phyloP scores from a whole-genome alignment of 2,797 vertebrate species.

The Rhodeus uyekii region DNA sequence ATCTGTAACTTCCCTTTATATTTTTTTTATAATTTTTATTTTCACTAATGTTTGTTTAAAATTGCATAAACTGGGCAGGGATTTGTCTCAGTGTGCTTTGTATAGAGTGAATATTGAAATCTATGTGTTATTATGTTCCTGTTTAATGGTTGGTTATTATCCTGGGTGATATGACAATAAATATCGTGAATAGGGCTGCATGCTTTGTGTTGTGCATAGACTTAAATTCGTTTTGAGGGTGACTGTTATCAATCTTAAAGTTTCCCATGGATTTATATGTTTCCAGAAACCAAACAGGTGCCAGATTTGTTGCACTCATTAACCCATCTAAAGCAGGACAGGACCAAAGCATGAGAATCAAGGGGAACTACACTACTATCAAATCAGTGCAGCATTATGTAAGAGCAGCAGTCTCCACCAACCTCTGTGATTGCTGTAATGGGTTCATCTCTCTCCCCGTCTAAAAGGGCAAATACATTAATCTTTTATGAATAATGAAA shows the following conservation, averaged over 20 bases:
- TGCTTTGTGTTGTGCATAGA: neutral
- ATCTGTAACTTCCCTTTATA: neutral
- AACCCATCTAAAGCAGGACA: neutral
- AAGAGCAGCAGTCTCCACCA: slow-evolving; percentile 9
- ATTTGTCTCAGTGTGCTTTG: neutral
- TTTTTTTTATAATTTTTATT: neutral
- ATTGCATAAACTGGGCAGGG: neutral
- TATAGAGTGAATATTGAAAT: neutral
- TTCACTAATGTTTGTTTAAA: neutral
- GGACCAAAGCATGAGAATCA: neutral
- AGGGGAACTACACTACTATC: neutral
- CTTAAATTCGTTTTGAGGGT: neutral
- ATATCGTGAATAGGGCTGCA: neutral
- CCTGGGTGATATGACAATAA: neutral
- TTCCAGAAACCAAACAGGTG: neutral
- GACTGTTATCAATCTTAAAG: neutral
- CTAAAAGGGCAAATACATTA: neutral
- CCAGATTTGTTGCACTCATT: neutral
- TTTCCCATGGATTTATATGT: neutral
- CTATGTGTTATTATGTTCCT: neutral
- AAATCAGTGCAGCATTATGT: slow-evolving; percentile 16
- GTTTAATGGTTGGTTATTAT: neutral
- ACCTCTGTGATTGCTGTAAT: neutral
- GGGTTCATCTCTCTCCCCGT: neutral
- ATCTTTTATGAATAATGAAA: slow-evolving; percentile 18